Base-by-base conservation (phyloP, 2,113 vertebrate species). In the Mustelus asterias region DNA sequence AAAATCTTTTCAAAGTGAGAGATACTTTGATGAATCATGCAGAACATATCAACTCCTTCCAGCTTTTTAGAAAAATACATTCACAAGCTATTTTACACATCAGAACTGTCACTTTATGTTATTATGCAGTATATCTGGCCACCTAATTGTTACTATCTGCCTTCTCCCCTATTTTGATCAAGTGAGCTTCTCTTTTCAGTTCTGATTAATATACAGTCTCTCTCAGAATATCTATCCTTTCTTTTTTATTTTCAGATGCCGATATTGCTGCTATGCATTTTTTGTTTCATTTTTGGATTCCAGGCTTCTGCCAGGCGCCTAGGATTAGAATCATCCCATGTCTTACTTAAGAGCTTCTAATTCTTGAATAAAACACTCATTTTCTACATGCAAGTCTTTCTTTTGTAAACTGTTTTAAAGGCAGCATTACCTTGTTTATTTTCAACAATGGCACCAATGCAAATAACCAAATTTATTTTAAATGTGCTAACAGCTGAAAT, bases 381-480 rank as follows among this genome's bases (percentile, higher is more conserved):
- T 60, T 76, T 76, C 26, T 9, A 33, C 33, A 90, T 63, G 29
- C 26, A 63, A 33, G 26, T 33, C 70, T 33, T 9, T 33, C 7
- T 76, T 76, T 88, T 22, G 54, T 14, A 29, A 90, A 60, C 11
- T 10, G 60, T 29, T 90, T n/a, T 90, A 60, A 60, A 60, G 16
- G 26, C 6, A 90, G 6, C 54, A 48, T 88, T 88, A 44, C 5
- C 54, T 33, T 60, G 2, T 37, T 37, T 18, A 90, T 54, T 89
- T 89, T 29, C 80, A 58, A 89, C 5, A n/a, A n/a, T 92, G 13
- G 7, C n/a, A 63, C 58, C 13, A 26, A 63, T 92, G 11, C 33
- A 63, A 92, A 20, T 92, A 65, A 37, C 14, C 58, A 63, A 92
- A n/a, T 92, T 92, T 92, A 92, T 20, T 92, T 92, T 18, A 80